Conservation (phyloP, 92 coral and sea anemone species). For the Phenganax subtilis region DNA sequence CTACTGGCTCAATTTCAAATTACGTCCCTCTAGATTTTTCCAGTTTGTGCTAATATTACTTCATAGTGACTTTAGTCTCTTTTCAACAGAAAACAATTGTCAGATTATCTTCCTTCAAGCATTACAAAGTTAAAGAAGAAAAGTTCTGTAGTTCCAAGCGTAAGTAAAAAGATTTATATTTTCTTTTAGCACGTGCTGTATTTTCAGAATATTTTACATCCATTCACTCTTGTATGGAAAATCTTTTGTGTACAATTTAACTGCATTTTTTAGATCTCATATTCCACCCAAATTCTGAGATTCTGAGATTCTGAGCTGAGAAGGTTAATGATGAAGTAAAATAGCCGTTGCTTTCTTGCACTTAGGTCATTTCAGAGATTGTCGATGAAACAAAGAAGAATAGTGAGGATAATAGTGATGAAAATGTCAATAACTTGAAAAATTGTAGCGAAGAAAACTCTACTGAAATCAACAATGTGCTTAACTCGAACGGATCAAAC, state of each 20-base stretch:
- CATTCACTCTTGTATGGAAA: neutral
- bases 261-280: too few species aligned
- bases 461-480: neutral
- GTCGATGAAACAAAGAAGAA: neutral
- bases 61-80: neutral
- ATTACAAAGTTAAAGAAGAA: conserved; percentile 74
- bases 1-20: neutral
- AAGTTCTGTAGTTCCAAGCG: conserved; percentile 53
- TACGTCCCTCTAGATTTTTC: neutral
- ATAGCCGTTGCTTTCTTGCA: neutral
- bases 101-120: conserved; percentile 67
- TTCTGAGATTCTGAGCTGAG: too few species aligned
- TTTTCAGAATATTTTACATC: neutral
- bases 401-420: neutral
- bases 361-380: neutral
- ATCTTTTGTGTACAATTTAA: too few species aligned
- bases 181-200: too few species aligned
- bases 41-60: neutral
- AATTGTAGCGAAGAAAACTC: neutral
- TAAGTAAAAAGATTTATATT: conserved; percentile 27
- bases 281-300: too few species aligned
- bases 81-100: conserved; percentile 70
- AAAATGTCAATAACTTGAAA: neutral
- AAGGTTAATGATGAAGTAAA: too few species aligned
- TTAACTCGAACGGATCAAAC: conserved; percentile 7